Evolutionary conservation across 2,113 vertebrate species (phyloP).

Genomic region (Ranitomeya imitator): DNA sequence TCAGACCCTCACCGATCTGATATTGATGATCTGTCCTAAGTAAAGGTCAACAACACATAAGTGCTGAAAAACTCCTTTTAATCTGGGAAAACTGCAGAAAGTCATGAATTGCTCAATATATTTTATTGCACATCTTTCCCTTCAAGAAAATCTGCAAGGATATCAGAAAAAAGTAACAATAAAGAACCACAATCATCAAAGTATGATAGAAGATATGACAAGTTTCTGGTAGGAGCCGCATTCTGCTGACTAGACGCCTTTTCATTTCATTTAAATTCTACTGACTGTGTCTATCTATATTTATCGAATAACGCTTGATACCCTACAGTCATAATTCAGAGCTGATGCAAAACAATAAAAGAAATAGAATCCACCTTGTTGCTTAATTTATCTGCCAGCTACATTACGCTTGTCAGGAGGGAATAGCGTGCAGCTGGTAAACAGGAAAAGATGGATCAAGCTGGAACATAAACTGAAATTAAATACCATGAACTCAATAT

Average conservation of each 20-base stretch:
- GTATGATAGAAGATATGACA: not conserved
- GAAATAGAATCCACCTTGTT: conserved; percentile 2
- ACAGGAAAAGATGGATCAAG: not conserved
- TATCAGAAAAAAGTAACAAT: not conserved
- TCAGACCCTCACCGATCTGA: no score
- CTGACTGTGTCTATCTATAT: not conserved
- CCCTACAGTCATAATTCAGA: not conserved
- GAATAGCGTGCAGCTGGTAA: not conserved
- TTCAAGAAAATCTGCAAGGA: not conserved
- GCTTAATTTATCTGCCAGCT: not conserved
- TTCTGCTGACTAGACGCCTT: not conserved
- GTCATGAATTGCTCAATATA: not conserved
- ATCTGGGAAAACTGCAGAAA: not conserved
- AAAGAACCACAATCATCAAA: not conserved
- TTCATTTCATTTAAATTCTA: not conserved
- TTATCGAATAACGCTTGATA: not conserved
- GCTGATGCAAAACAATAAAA: conserved; percentile 2
- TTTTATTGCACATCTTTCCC: not conserved
- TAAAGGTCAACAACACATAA: not conserved
- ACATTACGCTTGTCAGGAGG: not conserved
- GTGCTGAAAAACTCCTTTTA: not conserved
- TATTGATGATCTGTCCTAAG: no score
- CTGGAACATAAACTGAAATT: not conserved
- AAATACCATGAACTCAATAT: not conserved
- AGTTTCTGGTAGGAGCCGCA: not conserved